phyloP scores from a whole-genome alignment of 2,888 invertebrate species.

The Noctua pronuba region DNA sequence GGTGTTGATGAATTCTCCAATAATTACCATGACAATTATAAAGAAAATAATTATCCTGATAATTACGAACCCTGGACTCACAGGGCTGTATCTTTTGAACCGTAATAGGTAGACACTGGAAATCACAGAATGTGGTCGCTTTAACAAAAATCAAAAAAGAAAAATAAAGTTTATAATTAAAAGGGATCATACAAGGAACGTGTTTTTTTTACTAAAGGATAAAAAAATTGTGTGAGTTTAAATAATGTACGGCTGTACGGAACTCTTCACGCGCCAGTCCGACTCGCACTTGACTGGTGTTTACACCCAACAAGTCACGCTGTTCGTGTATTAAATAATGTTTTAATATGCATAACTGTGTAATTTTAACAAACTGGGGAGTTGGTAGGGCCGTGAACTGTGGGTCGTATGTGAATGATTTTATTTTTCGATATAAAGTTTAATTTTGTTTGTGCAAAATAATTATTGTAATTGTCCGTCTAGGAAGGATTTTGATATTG shows the following conservation, averaged over 20 bases:
- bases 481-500: slow-evolving; percentile 4
- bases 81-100: not conserved
- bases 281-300: not conserved
- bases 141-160: not conserved
- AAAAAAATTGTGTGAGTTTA: not conserved
- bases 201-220: not conserved
- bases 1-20: no score
- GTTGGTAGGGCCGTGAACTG: slow-evolving; percentile 59
- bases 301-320: slow-evolving; percentile 56
- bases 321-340: slow-evolving; percentile 38
- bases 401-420: slow-evolving; percentile 5
- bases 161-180: not conserved
- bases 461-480: slow-evolving; percentile 23
- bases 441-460: slow-evolving; percentile 28
- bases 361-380: slow-evolving; percentile 62
- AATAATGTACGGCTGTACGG: not conserved
- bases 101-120: not conserved
- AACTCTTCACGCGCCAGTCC: not conserved
- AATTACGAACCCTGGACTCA: no score
- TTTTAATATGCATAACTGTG: slow-evolving; percentile 52
- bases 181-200: not conserved
- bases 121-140: not conserved
- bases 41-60: no score
- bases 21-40: no score
- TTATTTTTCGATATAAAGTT: not conserved